Conservation (phyloP, 2,888 invertebrate species). For the Yponomeuta sedellus region DNA sequence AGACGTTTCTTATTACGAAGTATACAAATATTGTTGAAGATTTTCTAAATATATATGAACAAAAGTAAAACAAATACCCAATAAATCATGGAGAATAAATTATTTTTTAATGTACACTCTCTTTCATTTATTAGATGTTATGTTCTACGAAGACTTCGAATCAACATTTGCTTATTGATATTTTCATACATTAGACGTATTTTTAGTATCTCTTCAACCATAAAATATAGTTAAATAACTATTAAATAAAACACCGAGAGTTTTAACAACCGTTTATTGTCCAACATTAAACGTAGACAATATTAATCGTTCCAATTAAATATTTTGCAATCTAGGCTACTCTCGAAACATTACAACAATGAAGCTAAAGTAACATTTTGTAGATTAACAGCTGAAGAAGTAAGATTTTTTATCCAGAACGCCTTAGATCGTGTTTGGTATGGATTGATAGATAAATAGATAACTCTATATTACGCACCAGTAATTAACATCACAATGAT, state of each 20-base stretch:
- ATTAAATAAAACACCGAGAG: conserved; percentile 3
- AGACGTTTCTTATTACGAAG: conserved; percentile 69
- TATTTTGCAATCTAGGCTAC: neutral
- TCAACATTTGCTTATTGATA: no score
- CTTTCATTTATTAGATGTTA: conserved; percentile 34
- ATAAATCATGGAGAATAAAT: conserved; percentile 67
- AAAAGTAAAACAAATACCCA: conserved; percentile 52
- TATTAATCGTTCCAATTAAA: neutral
- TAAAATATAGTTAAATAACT: neutral
- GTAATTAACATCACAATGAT: no score
- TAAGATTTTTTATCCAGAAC: no score
- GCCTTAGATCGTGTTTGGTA: no score
- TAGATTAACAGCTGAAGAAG: neutral
- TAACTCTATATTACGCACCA: no score
- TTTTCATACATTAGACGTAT: neutral
- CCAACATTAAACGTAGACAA: neutral
- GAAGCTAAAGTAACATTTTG: neutral
- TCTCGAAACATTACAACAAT: neutral
- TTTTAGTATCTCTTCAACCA: neutral
- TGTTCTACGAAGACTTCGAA: neutral
- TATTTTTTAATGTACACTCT: conserved; percentile 66
- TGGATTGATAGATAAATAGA: no score
- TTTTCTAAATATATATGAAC: conserved; percentile 70
- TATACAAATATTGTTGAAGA: conserved; percentile 74
- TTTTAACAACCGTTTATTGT: conserved; percentile 8